A percentile compares a stretch with the other conserved stretches of the same genome.
Conservation (phyloP, 37 sponge, comb jelly and placozoan species). For the Sycon ciliatum region DNA sequence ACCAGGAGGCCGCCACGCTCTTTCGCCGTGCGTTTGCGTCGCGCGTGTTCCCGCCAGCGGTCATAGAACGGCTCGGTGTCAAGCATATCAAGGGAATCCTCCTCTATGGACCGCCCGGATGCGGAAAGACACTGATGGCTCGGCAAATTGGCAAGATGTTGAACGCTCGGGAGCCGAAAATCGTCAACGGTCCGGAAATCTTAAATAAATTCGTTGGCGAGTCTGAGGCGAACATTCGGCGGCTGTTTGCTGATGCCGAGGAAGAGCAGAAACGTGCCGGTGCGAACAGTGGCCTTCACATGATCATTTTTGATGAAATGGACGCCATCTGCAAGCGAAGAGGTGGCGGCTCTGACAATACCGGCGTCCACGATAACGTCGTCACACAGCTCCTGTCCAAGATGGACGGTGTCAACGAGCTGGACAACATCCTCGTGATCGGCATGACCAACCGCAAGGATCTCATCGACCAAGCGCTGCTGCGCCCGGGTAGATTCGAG, state of each 20-base stretch:
- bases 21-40: conserved; percentile 98
- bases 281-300: conserved; percentile 82
- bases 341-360: conserved; percentile 65
- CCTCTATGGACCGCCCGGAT: conserved; percentile 79
- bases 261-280: conserved; percentile 85
- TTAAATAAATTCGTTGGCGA: conserved; percentile 97
- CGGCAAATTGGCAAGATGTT: conserved; percentile 98
- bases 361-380: conserved; percentile 97
- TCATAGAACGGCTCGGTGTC: conserved; percentile 81
- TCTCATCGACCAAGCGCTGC: conserved; percentile 94
- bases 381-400: conserved; percentile 96
- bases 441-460: conserved; percentile 97
- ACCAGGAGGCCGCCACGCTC: conserved; percentile 75
- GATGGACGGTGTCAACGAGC: conserved; percentile 95
- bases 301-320: conserved; percentile 99
- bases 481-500: conserved; percentile 86
- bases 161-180: conserved; percentile 83
- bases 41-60: conserved; percentile 87
- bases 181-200: conserved; percentile 94
- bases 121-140: conserved; percentile 98
- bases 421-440: conserved; percentile 95
- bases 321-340: conserved; percentile 97
- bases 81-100: conserved; percentile 92
- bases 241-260: conserved; percentile 87
- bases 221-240: conserved; percentile 92